These are phyloP conservation scores for Zosterops japonicus DNA, from an alignment of 2,113 vertebrate genomes.

Conservation along the genomic window DNA sequence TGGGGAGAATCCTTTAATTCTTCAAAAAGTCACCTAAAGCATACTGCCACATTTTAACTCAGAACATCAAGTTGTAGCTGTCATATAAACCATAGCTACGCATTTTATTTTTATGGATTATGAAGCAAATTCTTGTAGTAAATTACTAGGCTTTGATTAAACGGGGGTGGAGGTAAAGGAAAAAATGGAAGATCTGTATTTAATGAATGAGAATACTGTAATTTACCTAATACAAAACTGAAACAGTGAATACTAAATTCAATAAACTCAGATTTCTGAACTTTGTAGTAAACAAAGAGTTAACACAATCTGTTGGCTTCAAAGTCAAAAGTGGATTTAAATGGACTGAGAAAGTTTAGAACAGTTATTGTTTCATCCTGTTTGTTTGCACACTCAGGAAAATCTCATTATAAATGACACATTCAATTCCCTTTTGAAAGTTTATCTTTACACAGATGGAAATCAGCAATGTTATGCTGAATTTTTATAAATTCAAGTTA, in stretches of 20 bases:
- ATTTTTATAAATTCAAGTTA: neutral
- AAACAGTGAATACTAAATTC: neutral
- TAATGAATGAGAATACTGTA: neutral
- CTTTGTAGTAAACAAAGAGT: neutral
- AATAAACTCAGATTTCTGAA: neutral
- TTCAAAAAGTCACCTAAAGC: neutral
- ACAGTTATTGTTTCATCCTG: neutral
- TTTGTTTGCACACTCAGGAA: neutral
- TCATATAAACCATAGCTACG: neutral
- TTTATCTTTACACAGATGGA: neutral
- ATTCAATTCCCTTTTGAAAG: neutral
- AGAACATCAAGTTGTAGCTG: neutral
- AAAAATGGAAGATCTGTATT: neutral
- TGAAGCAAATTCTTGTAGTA: neutral
- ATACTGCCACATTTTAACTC: neutral
- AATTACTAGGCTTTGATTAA: neutral
- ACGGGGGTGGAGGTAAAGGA: rapidly evolving
- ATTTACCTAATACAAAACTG: neutral
- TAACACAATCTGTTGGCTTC: neutral
- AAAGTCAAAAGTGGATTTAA: neutral
- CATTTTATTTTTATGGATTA: neutral
- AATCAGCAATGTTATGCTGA: neutral
- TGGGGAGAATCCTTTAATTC: neutral
- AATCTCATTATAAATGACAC: neutral
- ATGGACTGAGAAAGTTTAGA: neutral